Evolutionary conservation across 1,140 invertebrate genomes (phyloP).

Genomic region (Ectropis grisescens): DNA sequence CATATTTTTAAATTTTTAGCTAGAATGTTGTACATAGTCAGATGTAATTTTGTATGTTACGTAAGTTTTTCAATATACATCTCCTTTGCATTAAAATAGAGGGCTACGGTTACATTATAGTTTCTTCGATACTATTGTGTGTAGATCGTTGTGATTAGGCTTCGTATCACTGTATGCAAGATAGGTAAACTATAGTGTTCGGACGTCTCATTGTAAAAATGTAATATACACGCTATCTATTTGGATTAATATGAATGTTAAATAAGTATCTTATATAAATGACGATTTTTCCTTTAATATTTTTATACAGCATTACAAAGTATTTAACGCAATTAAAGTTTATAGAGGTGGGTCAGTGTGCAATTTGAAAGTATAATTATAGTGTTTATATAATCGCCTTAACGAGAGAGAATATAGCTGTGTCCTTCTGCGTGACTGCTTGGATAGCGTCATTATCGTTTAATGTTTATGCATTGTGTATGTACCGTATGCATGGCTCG

Average conservation of each 20-base stretch:
- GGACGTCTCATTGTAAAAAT: slow-evolving; percentile 65
- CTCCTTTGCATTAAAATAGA: slow-evolving; percentile 62
- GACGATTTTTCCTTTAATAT: slow-evolving; percentile 67
- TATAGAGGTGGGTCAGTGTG: slow-evolving; percentile 66
- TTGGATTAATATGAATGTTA: slow-evolving; percentile 61
- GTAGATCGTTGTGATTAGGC: slow-evolving; percentile 67
- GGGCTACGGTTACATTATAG: slow-evolving; percentile 51
- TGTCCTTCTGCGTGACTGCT: slow-evolving; percentile 57
- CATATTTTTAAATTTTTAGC: slow-evolving; percentile 41
- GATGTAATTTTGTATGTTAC: slow-evolving; percentile 65
- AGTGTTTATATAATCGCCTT: slow-evolving; percentile 66
- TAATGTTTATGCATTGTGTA: slow-evolving; percentile 31
- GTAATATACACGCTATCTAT: slow-evolving; percentile 64
- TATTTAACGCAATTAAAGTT: slow-evolving; percentile 69
- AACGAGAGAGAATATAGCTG: slow-evolving; percentile 66
- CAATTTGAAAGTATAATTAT: slow-evolving; percentile 46
- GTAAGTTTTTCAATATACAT: slow-evolving; percentile 59
- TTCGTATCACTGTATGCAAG: slow-evolving; percentile 61
- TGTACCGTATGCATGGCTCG: too few species aligned
- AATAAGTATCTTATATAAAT: slow-evolving; percentile 54
- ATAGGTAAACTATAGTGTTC: slow-evolving; percentile 47
- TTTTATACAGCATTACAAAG: slow-evolving; percentile 67
- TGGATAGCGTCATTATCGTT: slow-evolving; percentile 30
- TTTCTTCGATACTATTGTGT: slow-evolving; percentile 54
- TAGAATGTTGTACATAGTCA: slow-evolving; percentile 62